Conservation (phyloP, 2,797 vertebrate species). For the Prionace glauca region DNA sequence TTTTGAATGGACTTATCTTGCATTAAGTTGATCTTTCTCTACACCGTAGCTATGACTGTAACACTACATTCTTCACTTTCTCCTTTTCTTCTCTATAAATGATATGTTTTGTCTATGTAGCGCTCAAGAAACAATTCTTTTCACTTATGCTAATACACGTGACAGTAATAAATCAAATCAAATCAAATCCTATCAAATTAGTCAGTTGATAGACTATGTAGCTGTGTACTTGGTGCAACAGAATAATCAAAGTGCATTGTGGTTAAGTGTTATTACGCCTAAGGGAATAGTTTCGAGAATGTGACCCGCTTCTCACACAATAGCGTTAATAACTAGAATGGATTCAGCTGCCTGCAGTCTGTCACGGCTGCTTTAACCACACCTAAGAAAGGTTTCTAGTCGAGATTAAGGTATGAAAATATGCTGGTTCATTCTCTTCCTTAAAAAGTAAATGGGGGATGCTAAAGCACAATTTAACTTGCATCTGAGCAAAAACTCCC, state of each 20-base stretch:
- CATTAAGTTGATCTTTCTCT: no score
- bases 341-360: background rate
- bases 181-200: background rate
- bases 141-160: no score
- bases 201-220: background rate
- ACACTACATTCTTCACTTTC: no score
- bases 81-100: no score
- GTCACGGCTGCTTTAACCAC: background rate
- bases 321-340: background rate
- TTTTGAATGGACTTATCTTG: no score
- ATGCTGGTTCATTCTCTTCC: background rate
- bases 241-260: background rate
- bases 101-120: no score
- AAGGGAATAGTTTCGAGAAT: background rate
- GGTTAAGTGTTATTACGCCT: background rate
- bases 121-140: no score
- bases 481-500: background rate
- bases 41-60: no score
- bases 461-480: background rate
- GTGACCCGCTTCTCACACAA: background rate
- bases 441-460: background rate
- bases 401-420: background rate
- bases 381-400: background rate
- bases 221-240: background rate
- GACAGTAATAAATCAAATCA: no score